phyloP scores from a whole-genome alignment of 2,888 invertebrate species.

The Cloeon dipterum region DNA sequence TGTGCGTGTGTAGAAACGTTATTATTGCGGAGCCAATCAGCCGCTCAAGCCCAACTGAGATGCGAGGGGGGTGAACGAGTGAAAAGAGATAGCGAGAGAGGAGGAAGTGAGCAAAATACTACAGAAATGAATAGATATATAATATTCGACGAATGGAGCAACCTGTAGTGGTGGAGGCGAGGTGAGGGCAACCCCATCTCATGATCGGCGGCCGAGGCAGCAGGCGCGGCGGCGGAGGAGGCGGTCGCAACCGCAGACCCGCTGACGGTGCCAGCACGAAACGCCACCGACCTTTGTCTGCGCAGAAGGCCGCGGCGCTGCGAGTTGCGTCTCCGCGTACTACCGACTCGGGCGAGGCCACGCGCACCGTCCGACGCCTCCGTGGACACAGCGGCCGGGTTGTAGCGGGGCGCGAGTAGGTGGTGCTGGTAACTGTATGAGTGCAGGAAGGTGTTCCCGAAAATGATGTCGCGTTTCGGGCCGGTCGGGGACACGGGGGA shows the following conservation, averaged over 20 bases:
- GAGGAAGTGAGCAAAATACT: background rate
- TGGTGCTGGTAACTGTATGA: no score
- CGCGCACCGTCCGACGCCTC: no score
- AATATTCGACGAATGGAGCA: constrained; percentile 18
- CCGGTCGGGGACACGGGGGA: no score
- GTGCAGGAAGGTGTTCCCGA: no score
- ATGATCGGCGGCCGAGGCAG: constrained; percentile 17
- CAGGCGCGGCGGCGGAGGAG: constrained; percentile 9
- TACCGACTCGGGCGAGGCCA: no score
- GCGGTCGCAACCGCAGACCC: constrained; percentile 8
- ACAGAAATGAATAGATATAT: background rate
- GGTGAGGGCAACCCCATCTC: constrained; percentile 45
- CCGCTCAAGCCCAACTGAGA: no score
- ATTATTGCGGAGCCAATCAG: no score
- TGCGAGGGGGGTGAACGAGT: background rate
- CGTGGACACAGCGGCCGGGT: no score
- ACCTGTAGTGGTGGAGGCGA: constrained; percentile 63
- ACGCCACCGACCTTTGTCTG: constrained; percentile 3
- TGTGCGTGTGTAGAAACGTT: no score
- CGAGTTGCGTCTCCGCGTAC: no score
- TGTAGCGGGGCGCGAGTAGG: no score
- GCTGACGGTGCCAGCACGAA: constrained; percentile 6
- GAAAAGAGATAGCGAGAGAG: background rate
- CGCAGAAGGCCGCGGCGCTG: background rate
- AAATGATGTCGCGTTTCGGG: no score